Percentiles rank a stretch among this genome's conserved stretches.
These are phyloP conservation scores for Agrotis clavis DNA, from an alignment of 2,888 invertebrate genomes.

Conservation along the genomic window DNA sequence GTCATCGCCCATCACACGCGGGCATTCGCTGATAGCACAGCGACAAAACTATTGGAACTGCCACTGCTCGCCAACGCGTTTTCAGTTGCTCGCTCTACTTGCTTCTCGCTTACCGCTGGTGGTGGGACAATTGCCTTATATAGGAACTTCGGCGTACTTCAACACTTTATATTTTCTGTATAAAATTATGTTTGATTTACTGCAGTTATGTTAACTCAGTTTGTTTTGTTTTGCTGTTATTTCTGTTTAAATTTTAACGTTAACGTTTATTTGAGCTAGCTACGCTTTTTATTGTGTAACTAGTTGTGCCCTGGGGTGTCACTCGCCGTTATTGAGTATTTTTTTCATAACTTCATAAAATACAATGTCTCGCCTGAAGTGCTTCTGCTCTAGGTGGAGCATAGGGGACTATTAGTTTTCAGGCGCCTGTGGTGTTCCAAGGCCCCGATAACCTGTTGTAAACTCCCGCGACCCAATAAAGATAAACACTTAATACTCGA, in stretches of 20 bases:
- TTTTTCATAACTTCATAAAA: too few relatives aligned
- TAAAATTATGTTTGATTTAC: constrained; percentile 66
- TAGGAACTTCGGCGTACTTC: constrained; percentile 48
- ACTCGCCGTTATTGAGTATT: background rate
- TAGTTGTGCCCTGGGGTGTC: background rate
- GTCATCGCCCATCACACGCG: too few relatives aligned
- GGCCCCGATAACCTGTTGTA: background rate
- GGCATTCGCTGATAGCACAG: too few relatives aligned
- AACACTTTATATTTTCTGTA: constrained; percentile 57
- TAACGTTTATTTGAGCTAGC: constrained; percentile 51
- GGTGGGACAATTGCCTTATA: background rate
- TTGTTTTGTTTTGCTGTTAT: constrained; percentile 56
- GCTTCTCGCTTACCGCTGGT: too few relatives aligned
- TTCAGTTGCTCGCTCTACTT: too few relatives aligned
- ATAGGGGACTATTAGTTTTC: too few relatives aligned
- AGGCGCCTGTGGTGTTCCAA: too few relatives aligned
- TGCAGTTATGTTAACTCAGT: constrained; percentile 60
- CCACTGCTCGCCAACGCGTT: too few relatives aligned
- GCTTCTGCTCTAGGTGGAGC: too few relatives aligned
- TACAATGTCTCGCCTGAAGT: too few relatives aligned
- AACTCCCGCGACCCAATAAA: too few relatives aligned
- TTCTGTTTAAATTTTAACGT: constrained; percentile 60
- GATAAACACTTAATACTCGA: background rate
- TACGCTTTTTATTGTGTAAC: constrained; percentile 44
- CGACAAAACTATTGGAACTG: too few relatives aligned